Conservation (phyloP, 64 coral and sea anemone genomes). For the Montipora efflorescens region DNA sequence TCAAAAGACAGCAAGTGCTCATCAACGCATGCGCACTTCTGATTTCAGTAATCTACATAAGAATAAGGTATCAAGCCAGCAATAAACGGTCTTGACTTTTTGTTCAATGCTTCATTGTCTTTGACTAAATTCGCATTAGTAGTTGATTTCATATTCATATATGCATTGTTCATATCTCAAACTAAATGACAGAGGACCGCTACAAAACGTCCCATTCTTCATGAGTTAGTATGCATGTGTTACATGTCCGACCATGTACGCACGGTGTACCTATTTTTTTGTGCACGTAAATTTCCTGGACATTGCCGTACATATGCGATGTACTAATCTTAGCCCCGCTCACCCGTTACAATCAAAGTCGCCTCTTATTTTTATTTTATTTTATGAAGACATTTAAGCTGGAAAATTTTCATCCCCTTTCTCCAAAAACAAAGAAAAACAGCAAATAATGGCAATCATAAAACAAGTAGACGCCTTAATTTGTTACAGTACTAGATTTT, state of each 20-base stretch:
- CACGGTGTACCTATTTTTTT: too few relatives aligned
- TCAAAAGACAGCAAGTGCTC: neutral
- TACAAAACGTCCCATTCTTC: neutral
- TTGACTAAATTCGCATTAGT: slow-evolving; percentile 1
- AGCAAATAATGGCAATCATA: too few relatives aligned
- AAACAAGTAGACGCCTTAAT: too few relatives aligned
- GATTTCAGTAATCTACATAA: neutral
- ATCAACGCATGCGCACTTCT: slow-evolving; percentile 16
- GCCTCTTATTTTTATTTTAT: too few relatives aligned
- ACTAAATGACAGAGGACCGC: neutral
- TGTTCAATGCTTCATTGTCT: slow-evolving; percentile 9
- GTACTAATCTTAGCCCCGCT: too few relatives aligned
- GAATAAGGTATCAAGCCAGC: neutral
- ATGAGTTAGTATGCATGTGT: neutral
- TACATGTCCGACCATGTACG: neutral
- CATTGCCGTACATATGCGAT: too few relatives aligned
- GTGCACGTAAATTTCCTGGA: too few relatives aligned
- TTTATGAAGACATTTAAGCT: too few relatives aligned
- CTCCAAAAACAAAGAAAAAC: too few relatives aligned
- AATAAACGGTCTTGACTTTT: neutral
- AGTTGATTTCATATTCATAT: neutral
- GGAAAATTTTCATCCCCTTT: too few relatives aligned
- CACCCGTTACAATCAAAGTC: too few relatives aligned
- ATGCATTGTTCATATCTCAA: neutral
- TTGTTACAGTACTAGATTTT: too few relatives aligned